Evolutionary conservation across 2,888 invertebrate genomes (phyloP).

Genomic region (Vandiemenella viatica): DNA sequence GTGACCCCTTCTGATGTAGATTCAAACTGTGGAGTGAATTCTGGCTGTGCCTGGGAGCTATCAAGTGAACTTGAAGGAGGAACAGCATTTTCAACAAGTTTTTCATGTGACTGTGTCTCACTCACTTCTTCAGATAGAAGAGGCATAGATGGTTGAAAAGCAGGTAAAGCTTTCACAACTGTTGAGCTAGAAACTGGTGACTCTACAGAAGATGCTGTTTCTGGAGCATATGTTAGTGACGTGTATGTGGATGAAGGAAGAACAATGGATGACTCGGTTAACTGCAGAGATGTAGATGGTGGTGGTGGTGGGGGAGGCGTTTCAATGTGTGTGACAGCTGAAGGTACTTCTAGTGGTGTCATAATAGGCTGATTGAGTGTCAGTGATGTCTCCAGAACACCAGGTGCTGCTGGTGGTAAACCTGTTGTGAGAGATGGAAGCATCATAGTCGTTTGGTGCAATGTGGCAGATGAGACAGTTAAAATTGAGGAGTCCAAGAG

Average conservation of each 20-base stretch:
- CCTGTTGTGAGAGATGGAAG: slow-evolving; percentile 24
- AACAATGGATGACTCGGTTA: background rate
- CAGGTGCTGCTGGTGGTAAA: slow-evolving; percentile 36
- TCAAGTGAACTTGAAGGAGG: background rate
- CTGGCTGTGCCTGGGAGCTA: background rate
- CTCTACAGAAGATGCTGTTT: background rate
- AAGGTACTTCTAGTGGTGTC: slow-evolving; percentile 61
- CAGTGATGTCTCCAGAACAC: slow-evolving; percentile 60
- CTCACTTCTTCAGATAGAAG: slow-evolving; percentile 9
- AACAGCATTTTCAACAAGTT: background rate
- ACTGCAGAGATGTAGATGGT: background rate
- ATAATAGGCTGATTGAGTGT: slow-evolving; percentile 65
- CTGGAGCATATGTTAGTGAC: background rate
- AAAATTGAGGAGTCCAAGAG: slow-evolving; percentile 28
- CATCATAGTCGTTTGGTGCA: slow-evolving; percentile 35
- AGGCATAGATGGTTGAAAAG: slow-evolving; percentile 12
- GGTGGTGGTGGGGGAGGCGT: slow-evolving; percentile 5
- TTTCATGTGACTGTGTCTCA: slow-evolving; percentile 2
- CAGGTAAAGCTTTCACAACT: background rate
- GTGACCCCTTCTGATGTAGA: background rate
- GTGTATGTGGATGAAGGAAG: background rate
- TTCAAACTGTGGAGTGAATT: no score
- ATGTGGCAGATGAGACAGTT: slow-evolving; percentile 33
- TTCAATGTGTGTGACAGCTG: slow-evolving; percentile 1
- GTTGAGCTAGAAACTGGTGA: background rate